Base-by-base conservation (phyloP, 2,888 invertebrate genomes). In the Mactromeris polynyma region DNA sequence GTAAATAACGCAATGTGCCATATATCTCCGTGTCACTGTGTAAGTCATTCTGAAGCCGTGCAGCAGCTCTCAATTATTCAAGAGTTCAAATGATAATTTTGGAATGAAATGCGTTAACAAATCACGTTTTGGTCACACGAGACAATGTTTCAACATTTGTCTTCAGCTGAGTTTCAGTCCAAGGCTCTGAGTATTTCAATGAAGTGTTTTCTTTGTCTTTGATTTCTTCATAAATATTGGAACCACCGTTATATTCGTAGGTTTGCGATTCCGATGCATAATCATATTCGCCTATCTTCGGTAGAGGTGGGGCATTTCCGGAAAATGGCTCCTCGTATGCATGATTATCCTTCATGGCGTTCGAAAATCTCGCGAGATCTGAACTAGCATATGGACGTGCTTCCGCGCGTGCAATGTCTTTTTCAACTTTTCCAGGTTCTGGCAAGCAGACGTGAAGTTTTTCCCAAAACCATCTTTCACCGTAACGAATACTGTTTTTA, bases 401-500 rank as follows among this genome's bases (percentile, higher is more conserved):
- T 64, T 90, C 90, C 19, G 89, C 90, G 14, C 92, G 87, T 31
- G 89, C 83, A 26, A 82, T 84, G 11, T 86, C 86, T 42, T 89
- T 54, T n/a, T 83, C 89, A 58, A 85, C 80, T 69, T 54, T 86
- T 19, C 88, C 86, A 9, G 91, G 92, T 31, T 94, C 93, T 9
- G 98, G 98, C 95, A 98, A 97, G 91, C 98, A 98, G 96, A 98
- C 99, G 95, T 98, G 98, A 91, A 99, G 97, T 95, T 99, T 98
- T 96, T 99, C 98, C 99, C 99, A 99, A 97, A 99, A 99, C 96
- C 98, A 97, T 94, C 98, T 98, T 96, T 99, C 99, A 94, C 98
- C 98, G 98, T 98, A 98, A 94, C 98, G 97, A 91, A 99, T 97
- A 82, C 98, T 97, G 87, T 98, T 98, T 95, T 98, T 98, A 85